phyloP scores from a whole-genome alignment of 2,888 invertebrate genomes.

The Philereme vetulata region DNA sequence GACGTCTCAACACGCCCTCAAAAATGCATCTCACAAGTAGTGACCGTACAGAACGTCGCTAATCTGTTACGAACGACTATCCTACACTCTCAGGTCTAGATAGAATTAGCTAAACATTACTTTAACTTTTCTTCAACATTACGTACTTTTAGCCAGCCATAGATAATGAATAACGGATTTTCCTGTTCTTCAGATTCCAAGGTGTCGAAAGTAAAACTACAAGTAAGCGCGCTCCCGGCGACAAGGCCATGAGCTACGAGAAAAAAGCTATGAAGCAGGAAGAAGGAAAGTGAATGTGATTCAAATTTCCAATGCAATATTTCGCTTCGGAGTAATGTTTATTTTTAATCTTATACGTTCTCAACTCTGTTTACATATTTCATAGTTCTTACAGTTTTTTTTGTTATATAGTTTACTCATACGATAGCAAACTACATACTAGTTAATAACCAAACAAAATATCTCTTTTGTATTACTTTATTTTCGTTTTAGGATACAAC shows the following conservation, averaged over 20 bases:
- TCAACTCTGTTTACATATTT: too few species aligned
- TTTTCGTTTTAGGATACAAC: neutral
- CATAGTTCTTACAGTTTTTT: constrained; percentile 2
- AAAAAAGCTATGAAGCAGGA: constrained; percentile 40
- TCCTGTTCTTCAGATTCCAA: constrained; percentile 59
- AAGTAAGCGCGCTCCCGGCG: constrained; percentile 56
- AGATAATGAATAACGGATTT: too few species aligned
- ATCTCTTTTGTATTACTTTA: neutral
- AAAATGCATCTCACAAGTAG: too few species aligned
- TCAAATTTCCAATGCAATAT: neutral
- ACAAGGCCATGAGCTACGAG: constrained; percentile 63
- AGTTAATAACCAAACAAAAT: neutral
- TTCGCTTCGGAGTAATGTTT: constrained; percentile 16
- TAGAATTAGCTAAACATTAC: too few species aligned
- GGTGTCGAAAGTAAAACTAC: constrained; percentile 58
- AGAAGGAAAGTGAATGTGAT: constrained; percentile 7
- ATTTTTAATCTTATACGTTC: constrained; percentile 8
- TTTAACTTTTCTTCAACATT: too few species aligned
- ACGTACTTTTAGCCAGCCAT: too few species aligned
- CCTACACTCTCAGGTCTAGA: too few species aligned
- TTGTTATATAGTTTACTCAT: constrained; percentile 14
- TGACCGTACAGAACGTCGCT: too few species aligned
- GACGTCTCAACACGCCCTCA: too few species aligned
- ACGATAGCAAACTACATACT: too few species aligned
- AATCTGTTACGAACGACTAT: too few species aligned